These are phyloP conservation scores for Choristoneura rosaceana DNA, from an alignment of 2,888 invertebrate genomes.

Conservation along the genomic window DNA sequence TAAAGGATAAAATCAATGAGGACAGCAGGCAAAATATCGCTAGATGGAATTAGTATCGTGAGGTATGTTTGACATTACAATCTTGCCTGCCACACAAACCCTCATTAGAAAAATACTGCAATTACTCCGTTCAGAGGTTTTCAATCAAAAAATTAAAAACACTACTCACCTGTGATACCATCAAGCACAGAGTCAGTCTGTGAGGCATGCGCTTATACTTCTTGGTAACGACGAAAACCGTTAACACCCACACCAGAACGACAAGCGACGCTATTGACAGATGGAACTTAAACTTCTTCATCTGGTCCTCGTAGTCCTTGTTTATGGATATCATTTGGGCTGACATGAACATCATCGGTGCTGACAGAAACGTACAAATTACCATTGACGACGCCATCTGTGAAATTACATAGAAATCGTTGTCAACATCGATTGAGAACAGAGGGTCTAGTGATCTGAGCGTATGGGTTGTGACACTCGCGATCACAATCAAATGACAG, in stretches of 20 bases:
- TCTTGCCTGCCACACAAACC: no score
- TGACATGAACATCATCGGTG: slow-evolving; percentile 97
- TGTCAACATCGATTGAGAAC: no score
- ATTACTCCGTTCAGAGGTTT: not conserved
- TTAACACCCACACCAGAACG: slow-evolving; percentile 91
- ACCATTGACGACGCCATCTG: slow-evolving; percentile 98
- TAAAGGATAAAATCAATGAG: no score
- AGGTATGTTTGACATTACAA: no score
- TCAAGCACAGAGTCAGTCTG: slow-evolving; percentile 91
- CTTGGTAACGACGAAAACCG: slow-evolving; percentile 90
- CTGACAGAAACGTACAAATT: slow-evolving; percentile 96
- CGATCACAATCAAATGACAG: no score
- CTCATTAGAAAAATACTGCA: no score
- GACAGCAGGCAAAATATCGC: no score
- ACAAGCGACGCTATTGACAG: slow-evolving; percentile 92
- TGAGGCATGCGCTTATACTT: slow-evolving; percentile 93
- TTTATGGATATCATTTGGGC: slow-evolving; percentile 95
- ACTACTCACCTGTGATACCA: slow-evolving; percentile 90
- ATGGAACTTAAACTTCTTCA: slow-evolving; percentile 93
- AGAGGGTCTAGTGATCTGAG: no score
- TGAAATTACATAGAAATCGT: slow-evolving; percentile 45
- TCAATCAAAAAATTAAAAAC: not conserved
- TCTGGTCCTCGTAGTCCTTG: slow-evolving; percentile 91
- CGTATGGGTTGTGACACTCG: no score
- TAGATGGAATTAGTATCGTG: no score